Base-by-base conservation (phyloP, 2,888 invertebrate genomes). In the Andricus quercusramuli region DNA sequence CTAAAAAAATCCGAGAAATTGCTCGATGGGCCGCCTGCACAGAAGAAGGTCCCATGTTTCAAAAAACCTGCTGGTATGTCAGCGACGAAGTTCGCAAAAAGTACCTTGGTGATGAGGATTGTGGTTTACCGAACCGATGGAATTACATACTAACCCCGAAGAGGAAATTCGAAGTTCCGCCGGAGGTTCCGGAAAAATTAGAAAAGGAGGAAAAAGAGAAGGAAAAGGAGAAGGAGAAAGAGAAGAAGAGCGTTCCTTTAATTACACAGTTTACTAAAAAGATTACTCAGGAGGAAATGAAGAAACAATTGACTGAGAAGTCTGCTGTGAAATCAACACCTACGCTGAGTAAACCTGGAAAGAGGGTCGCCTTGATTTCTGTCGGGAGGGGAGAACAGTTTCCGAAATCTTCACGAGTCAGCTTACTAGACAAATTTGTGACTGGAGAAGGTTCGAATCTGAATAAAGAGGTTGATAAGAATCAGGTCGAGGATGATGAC, bases 41-140 rank as follows among this genome's bases (percentile, higher is more conserved):
- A 0, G 94, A 94, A n/a, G 93, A 93, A 76, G 94, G 94, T 1
- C 91, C 93, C 6, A 92, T 94, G 90, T 93, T 94, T 81, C 94
- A 94, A 78, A 95, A 94, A 80, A 90, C 92, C n/a, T 95, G 95
- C 86, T 96, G 96, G 96, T 94, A 94, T 85, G 96, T 96, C 0
- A 89, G 94, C 0, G 93, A 94, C 13, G 94, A 94, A 17, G 86
- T 94, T 1, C 92, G 95, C 20, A 93, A 94, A 56, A 93, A 95
- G 86, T 95, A 95, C 90, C 90, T 93, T 9, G 88, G 94, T 29
- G 88, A 92, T 0, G 88, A 90, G 17, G 93, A 94, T 62, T 88
- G 95, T 0, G 88, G 92, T 1, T 80, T 95, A 25, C 94, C 94
- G 0, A 95, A 95, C 88, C 89, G 91, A 4, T 96, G 95, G 95